These are phyloP conservation scores for Pollachius pollachius DNA, from an alignment of 2,113 vertebrate genomes.

Conservation along the genomic window DNA sequence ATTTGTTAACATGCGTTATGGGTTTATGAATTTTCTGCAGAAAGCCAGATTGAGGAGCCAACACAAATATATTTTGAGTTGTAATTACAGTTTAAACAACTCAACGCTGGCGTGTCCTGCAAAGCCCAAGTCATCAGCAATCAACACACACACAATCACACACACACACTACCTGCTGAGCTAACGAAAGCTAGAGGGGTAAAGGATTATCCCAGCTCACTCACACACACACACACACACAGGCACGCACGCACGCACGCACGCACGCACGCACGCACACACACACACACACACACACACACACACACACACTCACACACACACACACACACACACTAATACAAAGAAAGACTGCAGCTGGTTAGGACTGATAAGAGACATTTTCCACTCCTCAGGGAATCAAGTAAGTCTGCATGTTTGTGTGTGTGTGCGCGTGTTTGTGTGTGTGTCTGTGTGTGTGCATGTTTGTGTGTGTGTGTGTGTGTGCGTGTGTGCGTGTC, in stretches of 20 bases:
- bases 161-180: conserved; percentile 40
- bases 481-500: conserved; percentile 4
- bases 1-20: conserved; percentile 1
- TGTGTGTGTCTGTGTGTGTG: background rate
- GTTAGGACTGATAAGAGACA: conserved; percentile 66
- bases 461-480: conserved; percentile 20
- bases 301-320: conserved; percentile 5
- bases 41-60: conserved; percentile 31
- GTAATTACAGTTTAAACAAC: conserved; percentile 54
- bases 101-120: conserved; percentile 40
- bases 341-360: conserved; percentile 46
- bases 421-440: background rate
- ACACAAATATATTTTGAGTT: conserved; percentile 29
- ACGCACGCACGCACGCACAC: too few relatives aligned
- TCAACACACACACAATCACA: background rate
- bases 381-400: conserved; percentile 54
- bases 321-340: conserved; percentile 7
- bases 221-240: background rate
- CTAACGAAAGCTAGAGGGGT: conserved; percentile 45
- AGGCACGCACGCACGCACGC: background rate
- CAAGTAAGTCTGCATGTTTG: conserved; percentile 32
- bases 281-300: too few relatives aligned
- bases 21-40: conserved; percentile 29
- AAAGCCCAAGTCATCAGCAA: conserved; percentile 50
- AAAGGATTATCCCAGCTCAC: conserved; percentile 52